A percentile compares a stretch with the other conserved stretches of the same genome.
These are phyloP conservation scores for Rallus crepitans DNA, from an alignment of 2,797 vertebrate species.

Conservation along the genomic window DNA sequence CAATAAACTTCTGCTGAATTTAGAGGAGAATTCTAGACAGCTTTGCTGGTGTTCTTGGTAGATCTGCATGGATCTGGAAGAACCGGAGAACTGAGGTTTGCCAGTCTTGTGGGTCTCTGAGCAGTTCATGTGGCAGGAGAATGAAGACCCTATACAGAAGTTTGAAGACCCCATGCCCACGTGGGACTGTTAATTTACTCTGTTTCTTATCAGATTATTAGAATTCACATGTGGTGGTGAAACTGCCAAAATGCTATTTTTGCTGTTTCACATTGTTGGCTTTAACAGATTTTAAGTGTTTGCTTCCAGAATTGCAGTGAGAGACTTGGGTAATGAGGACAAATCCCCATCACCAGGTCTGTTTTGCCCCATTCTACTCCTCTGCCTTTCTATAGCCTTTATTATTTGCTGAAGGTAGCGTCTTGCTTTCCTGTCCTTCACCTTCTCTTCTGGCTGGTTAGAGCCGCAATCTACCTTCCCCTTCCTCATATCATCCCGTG, in stretches of 20 bases:
- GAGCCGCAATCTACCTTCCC: neutral
- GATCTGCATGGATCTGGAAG: neutral
- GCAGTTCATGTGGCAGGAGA: neutral
- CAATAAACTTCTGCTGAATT: neutral
- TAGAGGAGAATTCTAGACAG: neutral
- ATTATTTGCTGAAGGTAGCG: neutral
- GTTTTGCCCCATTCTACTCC: neutral
- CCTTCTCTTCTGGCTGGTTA: neutral
- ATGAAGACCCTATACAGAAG: neutral
- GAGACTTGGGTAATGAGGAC: neutral
- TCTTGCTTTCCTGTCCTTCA: neutral
- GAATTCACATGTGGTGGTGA: neutral
- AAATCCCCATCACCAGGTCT: neutral
- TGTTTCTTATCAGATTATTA: neutral
- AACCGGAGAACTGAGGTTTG: neutral
- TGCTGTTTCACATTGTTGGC: neutral
- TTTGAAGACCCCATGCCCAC: neutral
- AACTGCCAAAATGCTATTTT: neutral
- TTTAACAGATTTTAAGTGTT: neutral
- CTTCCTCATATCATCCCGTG: neutral
- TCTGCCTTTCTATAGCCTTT: neutral
- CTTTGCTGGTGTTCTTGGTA: neutral
- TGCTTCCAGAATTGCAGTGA: neutral
- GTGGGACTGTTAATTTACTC: neutral
- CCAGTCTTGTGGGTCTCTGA: neutral